Evolutionary conservation across 2,888 invertebrate genomes (phyloP), one percentile per base, ranked within the genome.

Genomic region (Sclerodermus sp.): DNA sequence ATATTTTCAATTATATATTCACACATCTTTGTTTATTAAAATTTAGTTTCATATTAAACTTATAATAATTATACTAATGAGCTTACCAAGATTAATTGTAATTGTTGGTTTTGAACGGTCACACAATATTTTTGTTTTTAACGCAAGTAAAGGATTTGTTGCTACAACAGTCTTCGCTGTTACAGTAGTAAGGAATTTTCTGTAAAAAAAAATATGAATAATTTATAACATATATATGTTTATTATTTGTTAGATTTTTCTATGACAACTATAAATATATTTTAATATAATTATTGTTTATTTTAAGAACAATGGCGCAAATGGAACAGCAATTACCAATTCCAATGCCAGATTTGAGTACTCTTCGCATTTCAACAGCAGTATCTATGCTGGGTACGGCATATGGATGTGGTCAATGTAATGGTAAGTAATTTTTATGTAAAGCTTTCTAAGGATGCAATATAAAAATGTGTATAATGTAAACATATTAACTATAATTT

Each of bases 51-150:
- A 37, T 10, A 37, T 37, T 37, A n/a, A 9, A 37, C 8, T 37
- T 37, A 9, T 37, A 37, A 30, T 30, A 30, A n/a, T n/a, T n/a
- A n/a, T n/a, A n/a, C n/a, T n/a, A n/a, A n/a, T n/a, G n/a, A 23
- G 71, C 78, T 79, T 69, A 83, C 82, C 65, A 52, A 87, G 77
- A 64, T 81, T 78, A 51, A 84, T 77, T 53, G 79, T 85, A 30
- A 94, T 80, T 57, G 82, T 79, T 16, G 94, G 90, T 54, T 90
- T 89, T 67, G 87, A 86, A 49, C 90, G 83, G 75, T 92, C 88
- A 77, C 90, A 90, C 29, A 90, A 83, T 58, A 95, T 80, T 64
- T 89, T 86, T 8, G 91, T 85, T 81, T 88, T 91, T 30, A 93
- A 76, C 16, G 80, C 60, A 73, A 91, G 93, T 66, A 84, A 85